Percentiles rank a stretch among this genome's conserved stretches.
phyloP scores from a whole-genome alignment of 2,888 invertebrate species.

The Cheilosia grossa region DNA sequence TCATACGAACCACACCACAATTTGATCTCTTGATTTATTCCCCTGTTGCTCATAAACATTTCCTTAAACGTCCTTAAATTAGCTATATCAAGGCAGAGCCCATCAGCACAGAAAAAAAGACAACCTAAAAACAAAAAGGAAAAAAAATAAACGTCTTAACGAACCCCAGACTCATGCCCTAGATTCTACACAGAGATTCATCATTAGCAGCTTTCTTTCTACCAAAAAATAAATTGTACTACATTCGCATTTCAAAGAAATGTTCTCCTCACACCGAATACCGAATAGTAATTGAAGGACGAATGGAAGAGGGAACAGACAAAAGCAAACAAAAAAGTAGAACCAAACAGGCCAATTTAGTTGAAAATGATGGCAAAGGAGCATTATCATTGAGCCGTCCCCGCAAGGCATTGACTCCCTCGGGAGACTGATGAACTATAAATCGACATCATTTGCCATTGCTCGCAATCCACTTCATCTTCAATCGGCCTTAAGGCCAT shows the following conservation, averaged over 20 bases:
- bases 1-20: neutral
- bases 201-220: conserved; percentile 53
- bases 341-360: conserved; percentile 56
- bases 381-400: conserved; percentile 49
- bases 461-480: conserved; percentile 31
- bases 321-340: neutral
- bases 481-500: conserved; percentile 62
- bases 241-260: conserved; percentile 60
- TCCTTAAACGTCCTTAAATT: conserved; percentile 50
- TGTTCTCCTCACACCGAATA: conserved; percentile 20
- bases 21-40: neutral
- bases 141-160: conserved; percentile 46
- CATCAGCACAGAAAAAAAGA: conserved; percentile 18
- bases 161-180: conserved; percentile 51
- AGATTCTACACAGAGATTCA: conserved; percentile 55
- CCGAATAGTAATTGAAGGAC: conserved; percentile 49
- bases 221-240: conserved; percentile 45
- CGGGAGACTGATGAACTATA: conserved; percentile 58
- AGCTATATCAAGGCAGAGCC: conserved; percentile 11
- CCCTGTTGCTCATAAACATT: conserved; percentile 43
- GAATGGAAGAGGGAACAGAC: conserved; percentile 17
- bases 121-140: neutral
- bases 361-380: conserved; percentile 57
- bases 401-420: conserved; percentile 50
- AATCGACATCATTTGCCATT: conserved; percentile 53